Evolutionary conservation across 2,888 invertebrate genomes (phyloP).

Genomic region (Trisateles emortualis): DNA sequence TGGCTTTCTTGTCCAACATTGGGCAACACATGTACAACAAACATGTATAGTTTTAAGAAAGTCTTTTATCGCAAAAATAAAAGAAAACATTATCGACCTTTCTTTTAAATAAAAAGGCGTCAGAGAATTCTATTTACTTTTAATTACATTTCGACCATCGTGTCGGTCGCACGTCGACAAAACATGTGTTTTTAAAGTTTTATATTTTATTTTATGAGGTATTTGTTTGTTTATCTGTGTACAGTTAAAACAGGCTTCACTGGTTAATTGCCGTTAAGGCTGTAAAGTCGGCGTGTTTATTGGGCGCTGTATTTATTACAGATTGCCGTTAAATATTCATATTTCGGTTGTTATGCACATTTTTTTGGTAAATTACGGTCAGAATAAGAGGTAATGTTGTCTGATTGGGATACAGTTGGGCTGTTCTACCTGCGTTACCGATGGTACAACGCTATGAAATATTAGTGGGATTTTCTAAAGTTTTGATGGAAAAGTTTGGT

Average conservation of each 20-base stretch:
- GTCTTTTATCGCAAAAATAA: constrained; percentile 39
- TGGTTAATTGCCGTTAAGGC: constrained; percentile 44
- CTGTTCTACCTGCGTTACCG: neutral
- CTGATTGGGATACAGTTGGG: neutral
- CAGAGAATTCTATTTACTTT: constrained; percentile 18
- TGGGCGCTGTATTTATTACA: constrained; percentile 43
- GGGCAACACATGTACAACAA: constrained; percentile 22
- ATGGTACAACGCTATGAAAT: neutral
- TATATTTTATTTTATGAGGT: constrained; percentile 24
- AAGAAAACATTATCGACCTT: constrained; percentile 25
- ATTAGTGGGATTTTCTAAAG: no score
- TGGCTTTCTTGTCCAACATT: constrained; percentile 16
- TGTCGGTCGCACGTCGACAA: no score
- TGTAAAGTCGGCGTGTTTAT: constrained; percentile 41
- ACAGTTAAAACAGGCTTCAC: constrained; percentile 48
- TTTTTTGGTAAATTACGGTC: constrained; percentile 12
- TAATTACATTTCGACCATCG: constrained; percentile 7
- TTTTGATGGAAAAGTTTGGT: no score
- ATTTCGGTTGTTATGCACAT: constrained; percentile 26
- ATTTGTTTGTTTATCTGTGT: constrained; percentile 43
- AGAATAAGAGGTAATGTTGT: neutral
- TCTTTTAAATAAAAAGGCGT: constrained; percentile 25
- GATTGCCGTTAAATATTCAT: constrained; percentile 49
- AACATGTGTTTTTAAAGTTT: constrained; percentile 14
- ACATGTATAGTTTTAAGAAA: constrained; percentile 28